These are phyloP conservation scores for Cataglyphis livida DNA, from an alignment of 2,888 invertebrate genomes.

Conservation along the genomic window DNA sequence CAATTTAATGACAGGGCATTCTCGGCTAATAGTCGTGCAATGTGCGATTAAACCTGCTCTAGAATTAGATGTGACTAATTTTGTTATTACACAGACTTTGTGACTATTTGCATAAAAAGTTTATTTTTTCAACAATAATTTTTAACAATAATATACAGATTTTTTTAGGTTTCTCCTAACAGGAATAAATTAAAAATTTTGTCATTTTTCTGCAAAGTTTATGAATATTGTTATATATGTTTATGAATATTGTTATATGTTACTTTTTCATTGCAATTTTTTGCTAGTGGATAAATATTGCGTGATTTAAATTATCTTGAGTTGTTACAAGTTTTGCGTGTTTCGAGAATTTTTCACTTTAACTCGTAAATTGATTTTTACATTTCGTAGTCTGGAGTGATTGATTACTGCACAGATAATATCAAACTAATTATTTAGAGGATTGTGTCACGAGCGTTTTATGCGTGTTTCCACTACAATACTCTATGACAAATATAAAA, in stretches of 20 bases:
- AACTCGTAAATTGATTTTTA: conserved; percentile 1
- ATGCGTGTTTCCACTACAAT: background rate
- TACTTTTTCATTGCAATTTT: background rate
- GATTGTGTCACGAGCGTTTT: background rate
- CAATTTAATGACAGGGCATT: conserved; percentile 39
- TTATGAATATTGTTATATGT: background rate
- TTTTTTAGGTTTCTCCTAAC: background rate
- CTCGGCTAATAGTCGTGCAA: conserved; percentile 1
- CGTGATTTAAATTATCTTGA: background rate
- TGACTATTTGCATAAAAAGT: background rate
- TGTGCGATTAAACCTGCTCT: background rate
- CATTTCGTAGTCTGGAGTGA: background rate
- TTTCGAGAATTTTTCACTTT: background rate
- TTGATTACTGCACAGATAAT: conserved; percentile 6
- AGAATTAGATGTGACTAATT: conserved; percentile 12
- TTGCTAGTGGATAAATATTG: background rate
- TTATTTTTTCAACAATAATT: background rate
- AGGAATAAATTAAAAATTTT: background rate
- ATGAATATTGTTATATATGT: background rate
- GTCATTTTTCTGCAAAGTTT: background rate
- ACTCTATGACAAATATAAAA: background rate
- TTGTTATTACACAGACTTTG: background rate
- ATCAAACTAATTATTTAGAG: conserved; percentile 30
- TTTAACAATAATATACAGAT: background rate
- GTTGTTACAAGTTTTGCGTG: background rate